Base-by-base conservation (phyloP, 2,888 invertebrate genomes). In the Torymus tubicola region DNA sequence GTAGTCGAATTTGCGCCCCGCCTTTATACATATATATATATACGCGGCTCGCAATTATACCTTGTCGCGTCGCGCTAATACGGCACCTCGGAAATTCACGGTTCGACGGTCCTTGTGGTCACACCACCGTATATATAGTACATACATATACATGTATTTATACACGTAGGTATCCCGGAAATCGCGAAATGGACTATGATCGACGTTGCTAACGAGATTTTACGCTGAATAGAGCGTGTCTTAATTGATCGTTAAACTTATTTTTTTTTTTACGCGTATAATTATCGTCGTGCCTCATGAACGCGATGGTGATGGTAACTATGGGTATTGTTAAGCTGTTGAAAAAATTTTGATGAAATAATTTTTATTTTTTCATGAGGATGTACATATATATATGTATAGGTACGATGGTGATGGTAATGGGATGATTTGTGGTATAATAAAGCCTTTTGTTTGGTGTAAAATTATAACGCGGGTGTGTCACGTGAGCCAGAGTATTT, bases 21-120 rank as follows among this genome's bases (percentile, higher is more conserved):
- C 42, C 42, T 42, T 42, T 42, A 42, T n/a, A n/a, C n/a, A n/a
- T n/a, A n/a, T n/a, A n/a, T n/a, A n/a, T n/a, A n/a, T 31, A 31
- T 42, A 8, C 42, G 42, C 42, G 42, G 42, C 5, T 18, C 68
- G 4, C 50, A 10, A n/a, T 42, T 14, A 21, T 21, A 21, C 21
- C 5, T 58, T 24, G 3, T n/a, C 68, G 31, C 42, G 52, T 42
- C 42, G 52, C 58, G n/a, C n/a, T n/a, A n/a, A n/a, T 21, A 21
- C 58, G 50, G 16, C n/a, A 42, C 57, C 14, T 42, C 65, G 50
- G 74, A 58, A 74, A 74, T 74, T 74, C 57, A 74, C 18, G 74
- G 24, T 74, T 57, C 21, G 65, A 0, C 65, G 65, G 16, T 5
- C 24, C 68, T 55, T 55, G 68, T n/a, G 68, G 68, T 68, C 18